Percentiles rank a stretch among this genome's conserved stretches.
phyloP scores from a whole-genome alignment of 2,797 vertebrate species.

The Notoglanidium macrostoma region DNA sequence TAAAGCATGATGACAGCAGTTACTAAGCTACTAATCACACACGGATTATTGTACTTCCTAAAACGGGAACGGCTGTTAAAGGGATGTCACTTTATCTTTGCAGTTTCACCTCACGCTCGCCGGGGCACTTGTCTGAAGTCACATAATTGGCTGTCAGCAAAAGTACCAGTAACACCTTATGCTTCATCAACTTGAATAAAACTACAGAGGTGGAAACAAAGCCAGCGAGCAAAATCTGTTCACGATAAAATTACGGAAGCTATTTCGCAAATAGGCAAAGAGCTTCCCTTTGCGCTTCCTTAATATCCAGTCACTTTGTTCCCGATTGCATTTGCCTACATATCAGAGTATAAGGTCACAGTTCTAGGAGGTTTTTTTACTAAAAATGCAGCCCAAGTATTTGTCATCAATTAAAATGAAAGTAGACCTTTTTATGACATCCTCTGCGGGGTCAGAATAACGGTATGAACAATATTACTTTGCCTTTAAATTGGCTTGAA shows the following conservation, averaged over 20 bases:
- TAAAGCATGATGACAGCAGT: constrained; percentile 52
- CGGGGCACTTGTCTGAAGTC: constrained; percentile 49
- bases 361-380: not conserved
- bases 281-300: not conserved
- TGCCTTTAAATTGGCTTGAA: not conserved
- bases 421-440: not conserved
- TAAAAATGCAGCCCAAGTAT: not conserved
- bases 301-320: not conserved
- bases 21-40: constrained; percentile 42
- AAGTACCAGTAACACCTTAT: not conserved
- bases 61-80: constrained; percentile 44
- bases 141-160: not conserved
- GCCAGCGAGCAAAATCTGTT: constrained; percentile 31
- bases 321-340: not conserved
- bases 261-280: not conserved
- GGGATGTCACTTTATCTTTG: constrained; percentile 27
- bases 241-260: not conserved
- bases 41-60: constrained; percentile 53
- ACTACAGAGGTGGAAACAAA: constrained; percentile 50
- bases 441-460: not conserved
- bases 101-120: constrained; percentile 32
- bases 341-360: not conserved
- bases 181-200: constrained; percentile 2
- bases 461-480: too few relatives aligned
- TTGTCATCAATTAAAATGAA: not conserved